Conservation (phyloP, 2,113 vertebrate species). For the Cnemophilus loriae region DNA sequence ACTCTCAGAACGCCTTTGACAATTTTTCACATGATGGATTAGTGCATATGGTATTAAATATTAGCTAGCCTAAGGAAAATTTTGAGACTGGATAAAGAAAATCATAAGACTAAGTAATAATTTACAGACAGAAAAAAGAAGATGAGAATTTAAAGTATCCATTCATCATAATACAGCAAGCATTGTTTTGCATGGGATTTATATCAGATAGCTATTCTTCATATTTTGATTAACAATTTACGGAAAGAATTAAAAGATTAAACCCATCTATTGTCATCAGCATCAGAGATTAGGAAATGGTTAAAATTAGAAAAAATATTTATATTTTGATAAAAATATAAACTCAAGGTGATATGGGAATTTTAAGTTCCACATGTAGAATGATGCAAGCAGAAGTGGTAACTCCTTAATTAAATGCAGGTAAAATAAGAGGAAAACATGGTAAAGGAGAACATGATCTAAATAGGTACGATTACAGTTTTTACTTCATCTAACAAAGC, state of each 20-base stretch:
- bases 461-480: neutral
- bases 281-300: neutral
- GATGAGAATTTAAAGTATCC: neutral
- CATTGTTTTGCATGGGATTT: neutral
- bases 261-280: neutral
- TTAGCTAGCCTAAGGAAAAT: neutral
- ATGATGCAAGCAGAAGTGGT: neutral
- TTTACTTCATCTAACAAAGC: neutral
- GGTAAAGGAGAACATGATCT: neutral
- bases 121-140: neutral
- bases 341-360: neutral
- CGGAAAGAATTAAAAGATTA: neutral
- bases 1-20: neutral
- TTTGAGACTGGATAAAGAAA: neutral
- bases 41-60: neutral
- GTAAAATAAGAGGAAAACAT: neutral
- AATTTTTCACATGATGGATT: neutral
- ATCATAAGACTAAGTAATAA: neutral
- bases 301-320: neutral
- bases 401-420: neutral
- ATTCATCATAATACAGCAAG: neutral
- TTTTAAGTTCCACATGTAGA: neutral
- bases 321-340: neutral
- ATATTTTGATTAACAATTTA: neutral
- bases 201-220: neutral